These are phyloP conservation scores for Neodiprion fabricii DNA, from an alignment of 1,140 invertebrate species.

Conservation along the genomic window DNA sequence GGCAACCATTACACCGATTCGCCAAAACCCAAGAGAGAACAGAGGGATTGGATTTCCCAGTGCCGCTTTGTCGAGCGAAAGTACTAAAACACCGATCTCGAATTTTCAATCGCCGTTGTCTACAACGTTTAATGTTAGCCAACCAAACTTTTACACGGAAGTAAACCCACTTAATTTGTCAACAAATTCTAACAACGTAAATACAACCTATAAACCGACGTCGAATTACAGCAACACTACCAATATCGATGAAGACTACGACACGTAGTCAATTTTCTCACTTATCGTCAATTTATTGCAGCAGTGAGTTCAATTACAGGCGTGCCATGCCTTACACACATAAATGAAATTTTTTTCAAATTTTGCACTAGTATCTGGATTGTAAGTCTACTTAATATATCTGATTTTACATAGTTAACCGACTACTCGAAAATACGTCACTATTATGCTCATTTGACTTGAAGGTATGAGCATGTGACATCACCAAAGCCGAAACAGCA, in stretches of 20 bases:
- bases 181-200: conserved; percentile 31
- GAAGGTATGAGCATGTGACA: no score
- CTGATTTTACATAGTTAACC: no score
- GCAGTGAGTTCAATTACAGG: no score
- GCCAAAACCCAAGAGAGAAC: not conserved
- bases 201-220: conserved; percentile 41
- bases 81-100: conserved; percentile 29
- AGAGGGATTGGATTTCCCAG: not conserved
- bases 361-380: no score
- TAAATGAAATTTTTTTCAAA: no score
- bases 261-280: conserved; percentile 49
- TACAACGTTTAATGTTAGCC: conserved; percentile 47
- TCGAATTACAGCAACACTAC: conserved; percentile 51
- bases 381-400: no score
- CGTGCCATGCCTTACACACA: no score
- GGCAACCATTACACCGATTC: not conserved
- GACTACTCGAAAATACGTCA: no score
- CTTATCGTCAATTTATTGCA: no score
- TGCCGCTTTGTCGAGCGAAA: not conserved
- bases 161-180: conserved; percentile 50
- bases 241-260: conserved; percentile 59
- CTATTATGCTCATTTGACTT: no score
- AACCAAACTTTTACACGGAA: conserved; percentile 61
- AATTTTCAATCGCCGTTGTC: conserved; percentile 56
- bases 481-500: no score